Conservation (phyloP, 2,113 vertebrate genomes). For the Rutilus rutilus region DNA sequence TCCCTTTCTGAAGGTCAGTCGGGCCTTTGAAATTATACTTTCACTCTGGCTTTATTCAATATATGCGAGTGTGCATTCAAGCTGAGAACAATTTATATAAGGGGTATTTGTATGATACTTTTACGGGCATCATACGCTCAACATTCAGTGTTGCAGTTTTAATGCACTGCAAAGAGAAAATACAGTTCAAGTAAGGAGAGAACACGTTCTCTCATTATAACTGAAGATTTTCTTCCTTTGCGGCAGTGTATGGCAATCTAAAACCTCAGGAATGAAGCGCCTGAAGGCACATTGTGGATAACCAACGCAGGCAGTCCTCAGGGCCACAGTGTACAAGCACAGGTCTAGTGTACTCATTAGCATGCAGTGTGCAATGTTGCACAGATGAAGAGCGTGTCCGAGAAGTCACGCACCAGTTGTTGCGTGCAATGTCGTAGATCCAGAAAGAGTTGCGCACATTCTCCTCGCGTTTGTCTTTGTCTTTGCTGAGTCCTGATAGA, state of each 20-base stretch:
- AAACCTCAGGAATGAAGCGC: neutral
- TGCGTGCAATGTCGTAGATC: constrained; percentile 98
- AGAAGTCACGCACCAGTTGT: constrained; percentile 86
- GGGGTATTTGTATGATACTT: neutral
- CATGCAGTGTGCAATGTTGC: neutral
- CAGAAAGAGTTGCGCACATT: constrained; percentile 99
- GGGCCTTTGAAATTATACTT: constrained; percentile 19
- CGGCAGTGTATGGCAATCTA: neutral
- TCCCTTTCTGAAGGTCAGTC: constrained; percentile 32
- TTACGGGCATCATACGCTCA: neutral
- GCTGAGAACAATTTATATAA: neutral
- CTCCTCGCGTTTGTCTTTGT: constrained; percentile 98
- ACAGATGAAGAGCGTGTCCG: neutral
- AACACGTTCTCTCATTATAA: neutral
- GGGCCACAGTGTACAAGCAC: neutral
- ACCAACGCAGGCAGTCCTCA: neutral
- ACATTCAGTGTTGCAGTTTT: neutral
- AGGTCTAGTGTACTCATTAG: neutral
- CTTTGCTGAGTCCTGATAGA: constrained; percentile 96
- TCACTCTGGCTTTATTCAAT: constrained; percentile 6
- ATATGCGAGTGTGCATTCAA: neutral
- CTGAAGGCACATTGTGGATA: neutral
- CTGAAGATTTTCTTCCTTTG: neutral
- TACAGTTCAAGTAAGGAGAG: neutral
- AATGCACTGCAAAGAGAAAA: neutral